Evolutionary conservation across 2,113 vertebrate genomes (phyloP).

Genomic region (Nothobranchius furzeri): DNA sequence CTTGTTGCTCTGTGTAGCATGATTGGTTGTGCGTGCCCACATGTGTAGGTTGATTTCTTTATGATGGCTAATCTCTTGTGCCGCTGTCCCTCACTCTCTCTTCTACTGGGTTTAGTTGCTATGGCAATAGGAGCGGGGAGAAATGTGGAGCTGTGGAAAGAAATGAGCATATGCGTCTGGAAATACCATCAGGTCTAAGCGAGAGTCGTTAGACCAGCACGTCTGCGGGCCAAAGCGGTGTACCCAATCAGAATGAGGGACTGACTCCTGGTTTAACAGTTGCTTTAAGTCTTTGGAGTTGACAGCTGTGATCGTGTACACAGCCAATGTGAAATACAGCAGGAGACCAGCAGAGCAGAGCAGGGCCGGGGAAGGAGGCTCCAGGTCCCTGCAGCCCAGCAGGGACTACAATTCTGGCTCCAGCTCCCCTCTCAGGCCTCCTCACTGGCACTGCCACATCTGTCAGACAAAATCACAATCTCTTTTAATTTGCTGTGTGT

Average conservation of each 20-base stretch:
- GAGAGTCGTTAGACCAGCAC: constrained; percentile 37
- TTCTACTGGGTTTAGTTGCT: constrained; percentile 77
- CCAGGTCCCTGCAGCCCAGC: constrained; percentile 31
- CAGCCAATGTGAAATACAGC: constrained; percentile 27
- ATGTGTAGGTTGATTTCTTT: constrained; percentile 58
- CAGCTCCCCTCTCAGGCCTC: constrained; percentile 28
- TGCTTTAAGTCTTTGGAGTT: background rate
- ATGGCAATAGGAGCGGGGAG: constrained; percentile 72
- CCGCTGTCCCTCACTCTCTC: constrained; percentile 63
- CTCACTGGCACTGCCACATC: constrained; percentile 43
- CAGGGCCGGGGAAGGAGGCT: constrained; percentile 33
- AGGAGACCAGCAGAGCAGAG: constrained; percentile 17
- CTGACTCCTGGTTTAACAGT: background rate
- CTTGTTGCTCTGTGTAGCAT: constrained; percentile 5
- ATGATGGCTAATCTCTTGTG: constrained; percentile 70
- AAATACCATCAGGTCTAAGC: constrained; percentile 63
- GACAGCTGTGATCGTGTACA: constrained; percentile 32
- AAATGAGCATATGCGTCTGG: constrained; percentile 70
- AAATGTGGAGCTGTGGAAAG: constrained; percentile 65
- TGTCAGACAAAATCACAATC: constrained; percentile 62
- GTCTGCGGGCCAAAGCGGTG: constrained; percentile 6
- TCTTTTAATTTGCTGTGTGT: constrained; percentile 50
- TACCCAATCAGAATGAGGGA: constrained; percentile 7
- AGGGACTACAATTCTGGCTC: constrained; percentile 38
- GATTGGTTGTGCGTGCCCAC: constrained; percentile 15